Evolutionary conservation across 2,888 invertebrate genomes (phyloP).

Genomic region (Microdon myrmicae): DNA sequence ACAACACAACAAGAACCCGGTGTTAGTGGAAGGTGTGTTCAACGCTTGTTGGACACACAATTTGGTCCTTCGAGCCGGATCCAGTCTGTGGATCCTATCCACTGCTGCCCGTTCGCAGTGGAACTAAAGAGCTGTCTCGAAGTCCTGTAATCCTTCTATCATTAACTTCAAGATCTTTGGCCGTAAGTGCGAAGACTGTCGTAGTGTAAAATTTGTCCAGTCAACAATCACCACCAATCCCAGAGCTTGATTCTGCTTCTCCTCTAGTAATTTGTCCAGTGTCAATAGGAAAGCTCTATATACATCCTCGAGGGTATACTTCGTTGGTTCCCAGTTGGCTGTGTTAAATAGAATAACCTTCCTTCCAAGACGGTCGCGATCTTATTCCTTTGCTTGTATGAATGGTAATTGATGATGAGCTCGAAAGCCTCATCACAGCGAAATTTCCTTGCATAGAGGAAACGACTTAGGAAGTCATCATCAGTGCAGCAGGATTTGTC

Average conservation of each 20-base stretch:
- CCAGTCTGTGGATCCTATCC: no score
- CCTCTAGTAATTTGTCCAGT: constrained; percentile 81
- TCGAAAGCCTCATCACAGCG: constrained; percentile 77
- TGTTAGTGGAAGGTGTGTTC: no score
- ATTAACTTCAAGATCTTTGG: constrained; percentile 82
- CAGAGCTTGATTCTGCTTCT: constrained; percentile 81
- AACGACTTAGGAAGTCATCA: constrained; percentile 77
- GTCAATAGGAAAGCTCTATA: constrained; percentile 82
- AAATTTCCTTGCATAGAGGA: constrained; percentile 80
- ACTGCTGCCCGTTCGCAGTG: no score
- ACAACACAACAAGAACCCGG: no score
- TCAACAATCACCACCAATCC: constrained; percentile 90
- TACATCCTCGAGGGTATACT: constrained; percentile 80
- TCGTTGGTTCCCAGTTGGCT: constrained; percentile 80
- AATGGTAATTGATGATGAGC: constrained; percentile 77
- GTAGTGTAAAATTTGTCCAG: constrained; percentile 82
- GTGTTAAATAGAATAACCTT: constrained; percentile 80
- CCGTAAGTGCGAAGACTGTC: constrained; percentile 79
- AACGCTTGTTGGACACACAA: no score
- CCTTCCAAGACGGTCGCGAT: constrained; percentile 83
- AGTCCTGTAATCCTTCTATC: constrained; percentile 88
- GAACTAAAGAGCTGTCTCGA: no score
- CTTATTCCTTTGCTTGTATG: constrained; percentile 76
- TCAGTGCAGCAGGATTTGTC: constrained; percentile 74
- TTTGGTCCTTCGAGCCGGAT: no score